Percentiles rank a stretch among this genome's conserved stretches.
Evolutionary conservation across 1,140 invertebrate species (phyloP).

Genomic region (Drosophila mojavensis): DNA sequence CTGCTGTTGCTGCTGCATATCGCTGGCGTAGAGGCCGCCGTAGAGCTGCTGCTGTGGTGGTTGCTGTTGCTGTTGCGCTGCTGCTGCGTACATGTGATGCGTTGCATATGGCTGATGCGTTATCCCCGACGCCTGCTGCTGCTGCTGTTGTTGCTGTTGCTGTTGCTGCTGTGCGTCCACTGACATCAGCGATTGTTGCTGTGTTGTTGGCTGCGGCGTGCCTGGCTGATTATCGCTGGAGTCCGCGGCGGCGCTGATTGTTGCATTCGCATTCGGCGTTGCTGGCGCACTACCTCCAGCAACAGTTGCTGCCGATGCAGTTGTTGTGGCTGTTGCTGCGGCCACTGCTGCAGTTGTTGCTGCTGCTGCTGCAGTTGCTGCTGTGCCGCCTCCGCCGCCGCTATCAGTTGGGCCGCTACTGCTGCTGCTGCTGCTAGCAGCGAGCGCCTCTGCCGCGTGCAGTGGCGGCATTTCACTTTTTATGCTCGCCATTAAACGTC

Average conservation of each 20-base stretch:
- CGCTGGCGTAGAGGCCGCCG: constrained; percentile 88
- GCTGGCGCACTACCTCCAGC: constrained; percentile 56
- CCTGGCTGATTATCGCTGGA: constrained; percentile 84
- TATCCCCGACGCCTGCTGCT: constrained; percentile 50
- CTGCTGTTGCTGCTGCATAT: constrained; percentile 84
- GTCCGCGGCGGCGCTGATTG: constrained; percentile 81
- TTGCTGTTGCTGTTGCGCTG: constrained; percentile 63
- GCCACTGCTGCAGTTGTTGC: constrained; percentile 30
- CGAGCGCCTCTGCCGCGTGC: constrained; percentile 79
- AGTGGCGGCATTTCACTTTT: constrained; percentile 83
- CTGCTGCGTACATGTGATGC: constrained; percentile 66
- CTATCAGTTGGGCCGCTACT: constrained; percentile 13
- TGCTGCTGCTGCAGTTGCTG: constrained; percentile 22
- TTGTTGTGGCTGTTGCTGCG: constrained; percentile 17
- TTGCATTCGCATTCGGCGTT: constrained; percentile 61
- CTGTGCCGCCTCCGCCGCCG: constrained; percentile 29
- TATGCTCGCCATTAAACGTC: constrained; percentile 73
- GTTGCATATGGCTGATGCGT: constrained; percentile 84
- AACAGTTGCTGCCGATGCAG: neutral
- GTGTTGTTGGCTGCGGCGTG: constrained; percentile 73
- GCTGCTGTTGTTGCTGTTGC: constrained; percentile 10
- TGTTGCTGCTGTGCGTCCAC: constrained; percentile 1
- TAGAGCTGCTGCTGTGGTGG: constrained; percentile 60
- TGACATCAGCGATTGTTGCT: constrained; percentile 36
- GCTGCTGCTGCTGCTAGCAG: constrained; percentile 29